Percentiles rank a stretch among this genome's conserved stretches.
These are phyloP conservation scores for Masticophis lateralis DNA, from an alignment of 2,797 vertebrate genomes.

Conservation along the genomic window DNA sequence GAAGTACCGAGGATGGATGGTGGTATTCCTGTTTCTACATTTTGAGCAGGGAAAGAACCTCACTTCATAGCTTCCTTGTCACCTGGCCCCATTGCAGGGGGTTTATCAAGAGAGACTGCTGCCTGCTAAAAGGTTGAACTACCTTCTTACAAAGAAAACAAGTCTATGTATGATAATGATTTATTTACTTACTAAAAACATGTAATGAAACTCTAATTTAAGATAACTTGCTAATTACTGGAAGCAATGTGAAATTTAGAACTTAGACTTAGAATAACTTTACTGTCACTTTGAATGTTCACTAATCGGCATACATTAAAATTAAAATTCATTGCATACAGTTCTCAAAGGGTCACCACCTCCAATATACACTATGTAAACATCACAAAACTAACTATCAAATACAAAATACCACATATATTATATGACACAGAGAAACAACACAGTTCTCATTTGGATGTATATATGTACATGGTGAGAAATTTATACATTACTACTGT, in stretches of 20 bases:
- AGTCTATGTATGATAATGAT: not conserved
- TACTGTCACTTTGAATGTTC: too few relatives aligned
- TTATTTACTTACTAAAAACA: not conserved
- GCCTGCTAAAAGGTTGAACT: not conserved
- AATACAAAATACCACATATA: too few relatives aligned
- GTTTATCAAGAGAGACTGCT: not conserved
- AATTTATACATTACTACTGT: slow-evolving; percentile 40
- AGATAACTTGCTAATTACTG: not conserved
- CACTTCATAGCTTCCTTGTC: not conserved
- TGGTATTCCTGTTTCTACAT: not conserved
- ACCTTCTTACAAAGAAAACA: not conserved
- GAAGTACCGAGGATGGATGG: not conserved
- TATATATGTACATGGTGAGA: not conserved
- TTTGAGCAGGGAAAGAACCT: not conserved
- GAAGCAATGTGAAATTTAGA: slow-evolving; percentile 1
- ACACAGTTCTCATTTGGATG: too few relatives aligned
- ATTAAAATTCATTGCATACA: too few relatives aligned
- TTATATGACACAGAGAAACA: too few relatives aligned
- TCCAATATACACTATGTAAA: too few relatives aligned
- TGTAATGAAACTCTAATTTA: not conserved
- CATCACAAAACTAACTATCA: too few relatives aligned
- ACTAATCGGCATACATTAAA: too few relatives aligned
- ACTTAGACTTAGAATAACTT: too few relatives aligned
- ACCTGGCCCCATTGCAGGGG: not conserved
- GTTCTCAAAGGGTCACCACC: too few relatives aligned